Conservation (phyloP, 2,113 vertebrate species). For the Eleginops maclovinus region DNA sequence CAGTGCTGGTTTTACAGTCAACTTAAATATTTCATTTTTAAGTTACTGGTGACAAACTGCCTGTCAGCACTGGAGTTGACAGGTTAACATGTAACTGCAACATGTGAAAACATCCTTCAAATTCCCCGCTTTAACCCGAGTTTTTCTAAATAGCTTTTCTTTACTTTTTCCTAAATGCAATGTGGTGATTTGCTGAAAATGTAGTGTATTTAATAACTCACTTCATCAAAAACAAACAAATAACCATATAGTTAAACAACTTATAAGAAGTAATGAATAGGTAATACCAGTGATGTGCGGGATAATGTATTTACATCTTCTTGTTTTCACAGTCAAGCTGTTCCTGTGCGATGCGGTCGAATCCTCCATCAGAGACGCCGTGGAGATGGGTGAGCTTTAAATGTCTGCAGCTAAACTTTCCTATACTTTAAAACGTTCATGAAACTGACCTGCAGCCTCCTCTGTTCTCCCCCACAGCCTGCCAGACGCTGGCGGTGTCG, state of each 20-base stretch:
- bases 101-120: neutral
- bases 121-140: neutral
- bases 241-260: too few relatives aligned
- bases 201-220: too few relatives aligned
- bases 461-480: conserved; percentile 80
- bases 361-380: conserved; percentile 90
- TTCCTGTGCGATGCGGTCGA: conserved; percentile 89
- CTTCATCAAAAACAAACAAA: too few relatives aligned
- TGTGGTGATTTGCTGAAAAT: too few relatives aligned
- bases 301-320: neutral
- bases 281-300: neutral
- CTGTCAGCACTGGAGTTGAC: neutral
- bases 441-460: neutral
- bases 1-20: conserved; percentile 49
- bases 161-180: too few relatives aligned
- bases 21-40: neutral
- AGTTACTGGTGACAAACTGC: neutral
- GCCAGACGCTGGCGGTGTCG: conserved; percentile 90
- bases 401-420: neutral
- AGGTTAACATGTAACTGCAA: too few relatives aligned
- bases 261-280: neutral
- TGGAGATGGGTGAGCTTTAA: conserved; percentile 90
- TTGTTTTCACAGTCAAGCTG: conserved; percentile 89
- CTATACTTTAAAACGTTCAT: neutral
- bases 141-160: too few relatives aligned